Conservation (phyloP, 2,113 vertebrate species). For the Apteryx mantelli region DNA sequence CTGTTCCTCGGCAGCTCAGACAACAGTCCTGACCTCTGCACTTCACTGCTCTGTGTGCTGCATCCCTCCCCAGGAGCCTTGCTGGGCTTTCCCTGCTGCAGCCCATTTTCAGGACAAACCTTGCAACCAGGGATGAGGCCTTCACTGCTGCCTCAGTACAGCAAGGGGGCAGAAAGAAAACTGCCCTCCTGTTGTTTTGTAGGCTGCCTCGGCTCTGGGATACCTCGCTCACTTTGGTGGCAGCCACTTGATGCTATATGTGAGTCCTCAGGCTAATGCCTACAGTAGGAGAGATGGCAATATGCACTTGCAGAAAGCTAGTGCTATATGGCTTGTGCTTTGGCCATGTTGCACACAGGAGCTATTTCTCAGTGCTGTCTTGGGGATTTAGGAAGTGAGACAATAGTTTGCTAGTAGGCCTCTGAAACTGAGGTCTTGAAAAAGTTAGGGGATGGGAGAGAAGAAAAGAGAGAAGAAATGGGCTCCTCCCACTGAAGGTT, state of each 20-base stretch:
- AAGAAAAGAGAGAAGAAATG: neutral
- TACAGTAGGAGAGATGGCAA: neutral
- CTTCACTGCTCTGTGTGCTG: rapidly evolving
- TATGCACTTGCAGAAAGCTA: too few species aligned
- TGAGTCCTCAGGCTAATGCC: too few species aligned
- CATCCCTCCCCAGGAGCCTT: neutral
- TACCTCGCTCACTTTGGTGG: neutral
- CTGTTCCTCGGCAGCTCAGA: neutral
- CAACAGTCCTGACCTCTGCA: neutral
- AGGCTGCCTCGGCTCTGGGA: neutral
- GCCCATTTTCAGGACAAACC: neutral
- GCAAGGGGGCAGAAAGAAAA: neutral
- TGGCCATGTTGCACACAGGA: neutral
- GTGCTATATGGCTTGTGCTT: neutral
- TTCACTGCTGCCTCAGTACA: neutral
- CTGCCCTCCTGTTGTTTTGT: neutral
- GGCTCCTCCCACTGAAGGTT: neutral
- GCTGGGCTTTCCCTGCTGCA: neutral
- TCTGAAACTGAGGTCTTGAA: neutral
- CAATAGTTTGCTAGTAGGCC: neutral
- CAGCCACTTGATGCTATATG: neutral
- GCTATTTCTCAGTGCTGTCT: neutral
- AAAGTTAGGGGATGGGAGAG: neutral
- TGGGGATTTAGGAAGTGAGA: neutral
- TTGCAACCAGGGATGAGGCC: neutral